These are phyloP conservation scores for Alfaro cultratus DNA, from an alignment of 2,797 vertebrate genomes.

Conservation along the genomic window DNA sequence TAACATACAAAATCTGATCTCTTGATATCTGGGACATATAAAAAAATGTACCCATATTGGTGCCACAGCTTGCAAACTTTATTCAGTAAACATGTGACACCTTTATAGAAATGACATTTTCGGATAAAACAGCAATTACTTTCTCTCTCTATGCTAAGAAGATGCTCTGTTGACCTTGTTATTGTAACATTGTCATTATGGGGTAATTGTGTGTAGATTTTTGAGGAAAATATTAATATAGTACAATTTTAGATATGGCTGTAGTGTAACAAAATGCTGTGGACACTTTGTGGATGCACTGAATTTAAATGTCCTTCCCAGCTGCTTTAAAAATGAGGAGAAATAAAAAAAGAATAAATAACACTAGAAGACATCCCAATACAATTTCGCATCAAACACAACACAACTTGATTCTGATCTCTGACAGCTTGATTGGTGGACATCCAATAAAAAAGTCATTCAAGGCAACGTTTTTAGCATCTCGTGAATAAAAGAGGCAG, in stretches of 20 bases:
- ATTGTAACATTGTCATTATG: neutral
- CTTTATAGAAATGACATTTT: neutral
- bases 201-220: neutral
- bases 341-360: neutral
- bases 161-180: neutral
- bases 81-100: neutral
- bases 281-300: neutral
- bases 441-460: neutral
- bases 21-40: neutral
- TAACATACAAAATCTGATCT: neutral
- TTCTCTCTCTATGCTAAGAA: neutral
- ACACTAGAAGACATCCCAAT: neutral
- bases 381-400: neutral
- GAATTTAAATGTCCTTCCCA: neutral
- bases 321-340: neutral
- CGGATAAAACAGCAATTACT: neutral
- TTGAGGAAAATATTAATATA: neutral
- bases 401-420: neutral
- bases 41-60: neutral
- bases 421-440: neutral
- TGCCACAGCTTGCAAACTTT: neutral
- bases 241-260: neutral
- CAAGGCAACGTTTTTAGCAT: neutral
- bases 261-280: neutral
- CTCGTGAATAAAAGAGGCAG: slow-evolving; percentile 5